These are phyloP conservation scores for Trinorchestia longiramus DNA, from an alignment of 1,140 invertebrate species.

Conservation along the genomic window DNA sequence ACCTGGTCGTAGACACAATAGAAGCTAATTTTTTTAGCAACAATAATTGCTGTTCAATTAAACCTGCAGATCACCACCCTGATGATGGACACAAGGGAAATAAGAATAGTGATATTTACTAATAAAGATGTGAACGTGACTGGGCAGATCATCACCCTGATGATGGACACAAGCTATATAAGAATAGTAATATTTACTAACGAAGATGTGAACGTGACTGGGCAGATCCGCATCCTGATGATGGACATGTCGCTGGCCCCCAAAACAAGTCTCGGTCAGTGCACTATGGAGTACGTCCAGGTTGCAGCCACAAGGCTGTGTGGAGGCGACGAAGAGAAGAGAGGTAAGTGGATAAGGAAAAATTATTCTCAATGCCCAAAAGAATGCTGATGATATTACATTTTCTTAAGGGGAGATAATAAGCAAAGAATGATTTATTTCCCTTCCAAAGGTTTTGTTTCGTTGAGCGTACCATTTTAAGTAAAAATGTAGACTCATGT, in stretches of 20 bases:
- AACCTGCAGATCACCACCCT: not conserved
- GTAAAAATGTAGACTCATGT: no score
- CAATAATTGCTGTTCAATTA: not conserved
- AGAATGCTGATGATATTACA: not conserved
- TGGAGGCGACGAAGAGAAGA: not conserved
- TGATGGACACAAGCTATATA: not conserved
- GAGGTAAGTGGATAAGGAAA: not conserved
- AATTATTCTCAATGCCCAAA: no score
- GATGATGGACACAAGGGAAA: not conserved
- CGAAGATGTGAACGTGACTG: not conserved
- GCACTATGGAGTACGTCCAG: not conserved
- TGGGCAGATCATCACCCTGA: not conserved
- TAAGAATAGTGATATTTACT: not conserved
- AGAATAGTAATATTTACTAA: not conserved
- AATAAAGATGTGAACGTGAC: not conserved
- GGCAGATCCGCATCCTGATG: constrained; percentile 25
- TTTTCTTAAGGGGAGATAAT: not conserved
- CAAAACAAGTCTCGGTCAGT: not conserved
- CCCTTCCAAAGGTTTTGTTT: no score
- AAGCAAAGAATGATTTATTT: not conserved
- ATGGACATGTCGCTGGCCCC: constrained; percentile 13
- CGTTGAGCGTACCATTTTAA: no score
- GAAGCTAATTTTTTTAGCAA: no score
- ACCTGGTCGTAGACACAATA: no score
- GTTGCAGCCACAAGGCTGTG: not conserved